Conservation (phyloP, 1,140 invertebrate species). For the Melanaphis sacchari region DNA sequence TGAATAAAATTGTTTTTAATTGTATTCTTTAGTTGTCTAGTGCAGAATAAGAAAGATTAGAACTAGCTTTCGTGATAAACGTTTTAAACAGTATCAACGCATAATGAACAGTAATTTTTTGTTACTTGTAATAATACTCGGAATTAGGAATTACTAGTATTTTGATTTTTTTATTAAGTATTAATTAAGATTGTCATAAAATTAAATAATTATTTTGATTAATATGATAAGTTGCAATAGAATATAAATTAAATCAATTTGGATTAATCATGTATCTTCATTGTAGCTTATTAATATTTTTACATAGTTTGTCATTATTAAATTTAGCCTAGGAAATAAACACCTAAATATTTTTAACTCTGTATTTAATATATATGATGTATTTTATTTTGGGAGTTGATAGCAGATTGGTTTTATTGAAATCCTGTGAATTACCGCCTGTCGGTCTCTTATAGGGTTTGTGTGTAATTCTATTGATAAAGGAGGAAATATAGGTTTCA, state of each 20-base stretch:
- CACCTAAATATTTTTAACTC: background rate
- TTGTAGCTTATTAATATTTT: too few relatives aligned
- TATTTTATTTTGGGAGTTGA: background rate
- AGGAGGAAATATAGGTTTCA: background rate
- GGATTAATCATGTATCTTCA: too few relatives aligned
- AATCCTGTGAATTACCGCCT: background rate
- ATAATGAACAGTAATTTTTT: background rate
- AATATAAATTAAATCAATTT: too few relatives aligned
- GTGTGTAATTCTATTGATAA: background rate
- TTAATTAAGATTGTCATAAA: too few relatives aligned
- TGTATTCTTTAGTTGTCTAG: background rate
- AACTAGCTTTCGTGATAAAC: background rate
- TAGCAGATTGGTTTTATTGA: background rate
- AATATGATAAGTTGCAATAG: too few relatives aligned
- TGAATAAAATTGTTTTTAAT: slow-evolving; percentile 7
- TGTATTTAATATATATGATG: background rate
- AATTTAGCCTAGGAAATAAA: background rate
- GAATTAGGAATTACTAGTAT: background rate
- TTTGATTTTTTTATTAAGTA: background rate
- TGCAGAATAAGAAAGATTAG: background rate
- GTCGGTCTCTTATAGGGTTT: background rate
- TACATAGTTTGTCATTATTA: background rate
- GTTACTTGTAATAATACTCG: background rate
- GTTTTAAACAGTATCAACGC: background rate
- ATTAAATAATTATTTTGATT: too few relatives aligned